Base-by-base conservation (phyloP, 2,888 invertebrate species). In the Galeruca laticollis region DNA sequence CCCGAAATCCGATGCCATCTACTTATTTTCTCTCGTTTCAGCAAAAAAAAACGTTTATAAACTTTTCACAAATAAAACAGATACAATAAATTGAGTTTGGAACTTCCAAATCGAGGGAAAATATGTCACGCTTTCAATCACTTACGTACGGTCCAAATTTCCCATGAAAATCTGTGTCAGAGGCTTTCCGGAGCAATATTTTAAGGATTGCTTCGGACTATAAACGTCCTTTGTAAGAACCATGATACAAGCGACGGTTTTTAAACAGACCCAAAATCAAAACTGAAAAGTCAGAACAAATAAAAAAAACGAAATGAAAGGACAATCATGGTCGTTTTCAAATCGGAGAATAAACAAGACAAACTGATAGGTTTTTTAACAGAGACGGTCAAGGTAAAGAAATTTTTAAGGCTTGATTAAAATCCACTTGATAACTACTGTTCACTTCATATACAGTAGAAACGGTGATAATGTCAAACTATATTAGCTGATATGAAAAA, bases 231-330 rank as follows among this genome's bases (percentile, higher is more conserved):
- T 26, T 26, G 40, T 13, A 5, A 40, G 3, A 40, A 47, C n/a
- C 40, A 40, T n/a, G 40, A 56, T 33, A 56, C 10, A 6, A n/a
- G 33, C n/a, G n/a, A 26, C 56, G 15, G 8, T 31, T 31, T 56
- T 56, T 13, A 5, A 56, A 31, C 56, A 31, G 11, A 35, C 15
- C 56, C 31, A 20, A 40, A 37, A 64, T 35, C 26, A 57, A 51
- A 57, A 65, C 57, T 57, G 65, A 65, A 65, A 65, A 57, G 56
- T 65, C 49, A 49, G 57, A 57, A 13, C 21, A 33, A 47, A 57
- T 33, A 47, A 26, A 6, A 57, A 57, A 57, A 35, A 43, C 57
- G 33, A 20, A 65, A 57, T 35, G 65, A 47, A 65, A 65, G 57
- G 56, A 65, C 65, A 65, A 33, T 65, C 65, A 57, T 31, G 21